Evolutionary conservation across 2,888 invertebrate genomes (phyloP), one percentile per base, ranked within the genome.

Genomic region (Metalampra italica): DNA sequence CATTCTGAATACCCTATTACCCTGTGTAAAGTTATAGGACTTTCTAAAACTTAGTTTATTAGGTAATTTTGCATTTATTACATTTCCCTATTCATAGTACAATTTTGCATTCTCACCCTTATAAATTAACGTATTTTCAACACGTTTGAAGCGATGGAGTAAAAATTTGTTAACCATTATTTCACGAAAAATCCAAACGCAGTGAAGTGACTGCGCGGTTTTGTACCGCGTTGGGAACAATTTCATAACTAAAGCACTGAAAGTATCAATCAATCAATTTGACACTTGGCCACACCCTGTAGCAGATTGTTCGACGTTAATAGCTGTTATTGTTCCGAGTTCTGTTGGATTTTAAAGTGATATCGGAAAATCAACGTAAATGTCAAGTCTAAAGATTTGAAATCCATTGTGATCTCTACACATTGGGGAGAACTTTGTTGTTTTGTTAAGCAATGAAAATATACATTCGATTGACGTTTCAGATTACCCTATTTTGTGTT

Each of bases 181-280:
- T 36, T 36, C n/a, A n/a, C n/a, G 32, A 36, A 36, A 9, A 9
- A n/a, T n/a, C 36, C 36, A 36, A n/a, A 22, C 8, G 38, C 38
- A 3, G n/a, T 14, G 38, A 29, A 42, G 12, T 42, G 41, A 42
- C 41, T 39, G 41, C n/a, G 12, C 29, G n/a, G 12, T 42, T 42
- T 42, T 42, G 41, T 29, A 29, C 5, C 41, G 29, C n/a, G 22
- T 2, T 11, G 2, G 1, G 41, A 29, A 12, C 41, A 29, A 42
- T 42, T 42, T 39, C 14, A n/a, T n/a, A n/a, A n/a, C n/a, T n/a
- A n/a, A n/a, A 14, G 39, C 39, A n/a, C 29, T 12, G 40, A n/a
- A 42, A 29, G 41, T 42, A 42, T 42, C 41, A 42, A 42, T 42
- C 41, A 42, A 42, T 42, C 41, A 42, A 42, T 42, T 42, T 29